Base-by-base conservation (phyloP, 1,140 invertebrate genomes). In the Bombus turneri region DNA sequence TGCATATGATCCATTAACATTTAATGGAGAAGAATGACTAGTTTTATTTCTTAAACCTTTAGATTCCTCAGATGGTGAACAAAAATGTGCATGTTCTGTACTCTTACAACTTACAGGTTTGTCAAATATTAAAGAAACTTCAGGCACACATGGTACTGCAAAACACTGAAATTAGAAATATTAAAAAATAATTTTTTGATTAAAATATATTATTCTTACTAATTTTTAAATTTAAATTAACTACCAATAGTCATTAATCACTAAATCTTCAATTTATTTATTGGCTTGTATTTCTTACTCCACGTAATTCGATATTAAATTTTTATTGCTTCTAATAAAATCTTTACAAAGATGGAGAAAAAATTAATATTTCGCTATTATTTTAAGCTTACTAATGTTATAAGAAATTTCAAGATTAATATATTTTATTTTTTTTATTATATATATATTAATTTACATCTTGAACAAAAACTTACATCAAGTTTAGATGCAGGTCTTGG, bases 91-190 rank as follows among this genome's bases (percentile, higher is more conserved):
- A 71, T 77, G 25, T 34, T 89, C 81, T 15, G 10, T 2, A 71
- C 18, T 74, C 15, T 31, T 72, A 5, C 41, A 28, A 43, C 66
- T 15, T 37, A 37, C 13, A 41, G 86, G 68, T 79, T 92, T 93
- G 39, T 92, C 92, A 69, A 93, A 90, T 57, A 93, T 91, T 37
- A 93, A 85, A 41, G 93, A 93, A 62, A 93, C 88, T 78, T 93
- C 93, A 31, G 93, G 93, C 10, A 93, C 93, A 41, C 88, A 88
- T 43, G 93, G 92, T 62, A 80, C 43, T 59, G 89, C 77, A 47
- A 90, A 83, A 22, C 74, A 72, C 93, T 93, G 62, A 77, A 92
- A 91, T 77, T 31, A 47, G 12, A 66, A 31, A 31, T 18, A 66
- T 66, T 34, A 41, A 22, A 28, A 59, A 68, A 59, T 43, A 10